phyloP scores from a whole-genome alignment of 2,888 invertebrate genomes.

The Hypselothyrea guttata region DNA sequence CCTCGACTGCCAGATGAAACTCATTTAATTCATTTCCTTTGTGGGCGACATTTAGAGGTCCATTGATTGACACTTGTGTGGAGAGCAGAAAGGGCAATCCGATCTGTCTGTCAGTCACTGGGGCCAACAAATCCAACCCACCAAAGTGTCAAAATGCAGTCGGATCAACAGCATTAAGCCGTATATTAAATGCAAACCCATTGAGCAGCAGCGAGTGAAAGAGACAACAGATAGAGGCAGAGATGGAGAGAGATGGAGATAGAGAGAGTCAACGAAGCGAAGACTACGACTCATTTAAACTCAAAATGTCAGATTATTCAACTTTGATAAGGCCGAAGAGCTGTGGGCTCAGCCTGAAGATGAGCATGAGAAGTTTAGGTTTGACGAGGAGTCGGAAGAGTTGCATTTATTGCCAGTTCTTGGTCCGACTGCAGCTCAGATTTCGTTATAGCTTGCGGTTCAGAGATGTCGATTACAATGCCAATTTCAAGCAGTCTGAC shows the following conservation, averaged over 20 bases:
- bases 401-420: too few species aligned
- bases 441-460: conserved; percentile 53
- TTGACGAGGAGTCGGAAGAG: conserved; percentile 10
- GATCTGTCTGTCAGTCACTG: conserved; percentile 57
- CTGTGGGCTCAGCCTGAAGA: conserved; percentile 58
- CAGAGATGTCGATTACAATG: conserved; percentile 71
- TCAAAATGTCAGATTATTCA: conserved; percentile 74
- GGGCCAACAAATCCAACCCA: conserved; percentile 52
- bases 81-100: conserved; percentile 32
- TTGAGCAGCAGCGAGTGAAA: conserved; percentile 25
- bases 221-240: too few species aligned
- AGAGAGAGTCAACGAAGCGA: conserved; percentile 10
- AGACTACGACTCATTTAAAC: conserved; percentile 63
- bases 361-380: conserved; percentile 37
- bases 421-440: conserved; percentile 37
- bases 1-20: conserved; percentile 39
- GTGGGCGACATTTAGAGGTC: conserved; percentile 46
- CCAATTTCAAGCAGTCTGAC: conserved; percentile 67
- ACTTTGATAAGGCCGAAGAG: conserved; percentile 56
- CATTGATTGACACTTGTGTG: conserved; percentile 58
- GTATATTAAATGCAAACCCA: conserved; percentile 65
- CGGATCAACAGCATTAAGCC: conserved; percentile 67
- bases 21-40: conserved; percentile 43
- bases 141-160: conserved; percentile 72
- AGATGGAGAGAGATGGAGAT: too few species aligned